These are phyloP conservation scores for Drosophila auraria DNA, from an alignment of 1,140 invertebrate genomes.

Conservation along the genomic window DNA sequence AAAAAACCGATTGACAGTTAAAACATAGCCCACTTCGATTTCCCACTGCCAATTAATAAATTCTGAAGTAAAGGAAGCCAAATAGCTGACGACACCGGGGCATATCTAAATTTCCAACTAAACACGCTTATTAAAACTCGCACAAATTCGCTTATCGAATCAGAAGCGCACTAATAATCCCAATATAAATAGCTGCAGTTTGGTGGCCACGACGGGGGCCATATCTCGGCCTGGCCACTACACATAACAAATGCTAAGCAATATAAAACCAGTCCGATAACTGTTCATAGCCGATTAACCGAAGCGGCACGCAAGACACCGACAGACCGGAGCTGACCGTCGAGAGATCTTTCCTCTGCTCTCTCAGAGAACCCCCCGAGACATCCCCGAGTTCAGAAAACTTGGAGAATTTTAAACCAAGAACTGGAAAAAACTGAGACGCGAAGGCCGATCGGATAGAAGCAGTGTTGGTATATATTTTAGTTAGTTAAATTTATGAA, in stretches of 20 bases:
- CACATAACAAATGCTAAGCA: conserved; percentile 69
- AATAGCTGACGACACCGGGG: conserved; percentile 26
- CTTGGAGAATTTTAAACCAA: conserved; percentile 3
- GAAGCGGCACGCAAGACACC: conserved; percentile 66
- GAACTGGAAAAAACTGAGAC: conserved; percentile 15
- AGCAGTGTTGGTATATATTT: background rate
- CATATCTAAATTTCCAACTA: conserved; percentile 73
- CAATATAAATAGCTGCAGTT: conserved; percentile 67
- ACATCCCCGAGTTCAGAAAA: background rate
- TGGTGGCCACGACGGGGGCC: background rate
- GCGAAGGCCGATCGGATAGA: conserved; percentile 3
- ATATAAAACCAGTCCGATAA: conserved; percentile 78
- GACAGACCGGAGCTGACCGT: conserved; percentile 28
- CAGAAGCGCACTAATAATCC: conserved; percentile 76
- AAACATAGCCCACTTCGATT: background rate
- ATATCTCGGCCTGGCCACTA: conserved; percentile 30
- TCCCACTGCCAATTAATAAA: conserved; percentile 14
- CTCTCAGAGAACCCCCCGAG: background rate
- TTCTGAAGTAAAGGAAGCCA: background rate
- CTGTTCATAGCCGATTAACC: conserved; percentile 81
- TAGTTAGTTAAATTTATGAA: background rate
- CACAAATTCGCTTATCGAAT: conserved; percentile 63
- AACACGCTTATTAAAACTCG: conserved; percentile 69
- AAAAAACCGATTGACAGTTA: background rate
- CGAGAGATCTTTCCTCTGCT: conserved; percentile 13